Evolutionary conservation across 2,888 invertebrate genomes (phyloP), one percentile per base, ranked within the genome.

Genomic region (Philereme transversata): DNA sequence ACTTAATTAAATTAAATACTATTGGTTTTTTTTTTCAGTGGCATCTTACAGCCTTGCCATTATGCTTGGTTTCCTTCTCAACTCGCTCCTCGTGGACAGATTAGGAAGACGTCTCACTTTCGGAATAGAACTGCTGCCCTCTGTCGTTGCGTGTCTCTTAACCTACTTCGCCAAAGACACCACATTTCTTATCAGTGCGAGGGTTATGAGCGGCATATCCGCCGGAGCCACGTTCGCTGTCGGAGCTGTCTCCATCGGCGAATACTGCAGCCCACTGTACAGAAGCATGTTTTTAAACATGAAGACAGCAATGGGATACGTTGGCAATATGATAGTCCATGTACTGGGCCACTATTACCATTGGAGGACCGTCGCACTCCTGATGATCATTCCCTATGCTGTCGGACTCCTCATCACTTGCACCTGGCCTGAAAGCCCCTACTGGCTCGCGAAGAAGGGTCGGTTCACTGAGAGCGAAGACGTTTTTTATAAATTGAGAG

Each of bases 401-500:
- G 1, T 78, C 1, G 70, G 84, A 0, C 50, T 85, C 2, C 3
- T 75, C 0, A 75, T 87, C 0, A 81, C 93, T 2, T 75, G 82
- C 5, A 86, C 93, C 22, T 22, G 22, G 22, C 22, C 22, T 22
- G 22, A 22, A 22, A 22, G 22, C 22, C 22, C 22, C 22, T 0
- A 81, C 5, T 95, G 94, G 94, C 72, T 95, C 45, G 86, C 93
- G 0, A 86, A 68, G 0, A 70, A 65, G 60, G 90, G 88, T 4
- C 81, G 82, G 8, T 78, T 82, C 3, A 82, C 84, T 0, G 85
- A 92, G 55, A 93, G 94, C 0, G 84, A 90, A 64, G 70, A 82
- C 9, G 82, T 93, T 0, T 93, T 94, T 41, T 82, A 84, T 44
- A 93, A 88, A 81, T 87, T 94, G 49, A 81, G 94, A 62, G 94